These are phyloP conservation scores for Procavia capensis DNA, from an alignment of 2,113 vertebrate genomes.

Conservation along the genomic window DNA sequence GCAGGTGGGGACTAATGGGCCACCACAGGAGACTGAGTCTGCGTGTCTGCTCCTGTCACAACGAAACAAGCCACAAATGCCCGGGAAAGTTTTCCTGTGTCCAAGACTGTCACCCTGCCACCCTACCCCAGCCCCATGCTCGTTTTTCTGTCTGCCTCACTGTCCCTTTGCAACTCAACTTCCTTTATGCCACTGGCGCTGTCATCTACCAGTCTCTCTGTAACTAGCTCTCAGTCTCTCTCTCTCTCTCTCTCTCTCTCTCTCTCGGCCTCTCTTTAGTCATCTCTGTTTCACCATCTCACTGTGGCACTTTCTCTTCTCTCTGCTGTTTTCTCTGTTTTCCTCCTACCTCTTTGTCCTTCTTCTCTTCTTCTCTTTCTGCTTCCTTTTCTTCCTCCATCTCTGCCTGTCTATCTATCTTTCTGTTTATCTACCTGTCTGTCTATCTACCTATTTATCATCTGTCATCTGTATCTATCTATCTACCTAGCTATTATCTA, in stretches of 20 bases:
- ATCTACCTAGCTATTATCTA: too few relatives aligned
- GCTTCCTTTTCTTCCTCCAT: background rate
- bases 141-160: background rate
- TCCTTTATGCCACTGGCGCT: background rate
- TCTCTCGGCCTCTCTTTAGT: too few relatives aligned
- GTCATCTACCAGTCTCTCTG: background rate
- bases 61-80: background rate
- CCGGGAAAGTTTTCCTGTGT: background rate
- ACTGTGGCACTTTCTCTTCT: background rate
- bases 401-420: too few relatives aligned
- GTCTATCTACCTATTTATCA: too few relatives aligned
- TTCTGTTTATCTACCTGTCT: too few relatives aligned
- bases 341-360: background rate
- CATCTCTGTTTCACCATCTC: background rate
- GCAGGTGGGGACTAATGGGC: background rate
- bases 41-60: background rate
- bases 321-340: rapidly evolving
- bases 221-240: background rate
- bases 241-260: background rate
- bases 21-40: rapidly evolving
- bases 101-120: background rate
- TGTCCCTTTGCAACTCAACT: background rate
- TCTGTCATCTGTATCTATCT: too few relatives aligned
- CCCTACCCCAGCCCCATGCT: background rate
- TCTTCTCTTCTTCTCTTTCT: background rate